Percentiles rank a stretch among this genome's conserved stretches.
phyloP scores from a whole-genome alignment of 2,797 vertebrate species.

The Alca torda region DNA sequence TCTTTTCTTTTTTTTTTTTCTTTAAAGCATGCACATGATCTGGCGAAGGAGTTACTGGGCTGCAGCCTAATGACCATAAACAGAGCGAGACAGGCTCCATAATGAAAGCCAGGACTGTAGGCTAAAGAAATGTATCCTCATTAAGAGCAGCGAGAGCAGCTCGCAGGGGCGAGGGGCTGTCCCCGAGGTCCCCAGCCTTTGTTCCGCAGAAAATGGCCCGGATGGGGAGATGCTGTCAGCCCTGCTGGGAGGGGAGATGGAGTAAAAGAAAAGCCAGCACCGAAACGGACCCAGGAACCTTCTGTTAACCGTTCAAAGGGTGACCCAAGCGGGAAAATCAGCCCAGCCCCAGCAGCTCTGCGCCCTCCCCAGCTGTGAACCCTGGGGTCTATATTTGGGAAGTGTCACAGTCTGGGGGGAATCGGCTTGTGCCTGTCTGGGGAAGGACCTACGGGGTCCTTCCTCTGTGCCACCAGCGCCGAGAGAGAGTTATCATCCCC shows the following conservation, averaged over 20 bases:
- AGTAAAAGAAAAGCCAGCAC: background rate
- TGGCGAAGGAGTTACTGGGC: background rate
- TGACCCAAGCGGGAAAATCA: background rate
- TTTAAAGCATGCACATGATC: background rate
- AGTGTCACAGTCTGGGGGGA: background rate
- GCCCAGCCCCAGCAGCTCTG: background rate
- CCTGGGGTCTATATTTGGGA: background rate
- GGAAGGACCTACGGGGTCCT: background rate
- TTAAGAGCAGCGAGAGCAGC: background rate
- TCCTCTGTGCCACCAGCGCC: background rate
- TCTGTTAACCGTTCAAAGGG: background rate
- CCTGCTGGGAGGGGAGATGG: background rate
- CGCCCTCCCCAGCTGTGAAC: background rate
- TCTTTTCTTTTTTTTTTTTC: background rate
- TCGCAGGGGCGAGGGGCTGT: constrained; percentile 5
- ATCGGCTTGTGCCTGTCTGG: background rate
- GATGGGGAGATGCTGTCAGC: background rate
- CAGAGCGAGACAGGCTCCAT: background rate
- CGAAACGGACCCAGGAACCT: background rate
- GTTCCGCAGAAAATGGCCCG: constrained; percentile 10
- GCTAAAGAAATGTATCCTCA: constrained; percentile 59
- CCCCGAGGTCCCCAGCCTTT: constrained; percentile 7
- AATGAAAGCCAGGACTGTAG: constrained; percentile 31
- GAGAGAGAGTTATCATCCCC: background rate
- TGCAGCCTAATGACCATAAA: constrained; percentile 29